These are phyloP conservation scores for Hetaerina americana DNA, from an alignment of 1,140 invertebrate species.

Conservation along the genomic window DNA sequence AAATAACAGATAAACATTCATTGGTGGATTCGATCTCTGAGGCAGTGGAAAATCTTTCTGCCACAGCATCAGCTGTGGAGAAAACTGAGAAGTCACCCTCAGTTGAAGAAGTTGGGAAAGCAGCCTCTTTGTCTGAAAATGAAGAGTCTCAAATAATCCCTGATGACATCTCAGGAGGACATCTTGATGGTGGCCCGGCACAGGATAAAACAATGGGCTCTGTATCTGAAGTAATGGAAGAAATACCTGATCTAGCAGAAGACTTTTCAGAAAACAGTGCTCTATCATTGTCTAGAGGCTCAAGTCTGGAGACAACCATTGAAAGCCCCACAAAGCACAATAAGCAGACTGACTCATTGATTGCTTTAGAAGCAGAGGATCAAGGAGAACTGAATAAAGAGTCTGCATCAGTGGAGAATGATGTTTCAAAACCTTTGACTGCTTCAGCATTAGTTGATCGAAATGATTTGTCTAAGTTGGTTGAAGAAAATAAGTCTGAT, in stretches of 20 bases:
- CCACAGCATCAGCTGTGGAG: background rate
- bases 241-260: background rate
- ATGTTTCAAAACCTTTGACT: too few relatives aligned
- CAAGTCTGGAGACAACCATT: slow-evolving; percentile 8
- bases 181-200: background rate
- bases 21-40: background rate
- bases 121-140: too few relatives aligned
- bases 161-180: background rate
- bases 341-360: background rate
- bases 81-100: slow-evolving; percentile 3
- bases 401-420: background rate
- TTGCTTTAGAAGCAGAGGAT: background rate
- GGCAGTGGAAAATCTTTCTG: background rate
- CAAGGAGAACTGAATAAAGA: background rate
- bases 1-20: background rate
- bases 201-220: background rate
- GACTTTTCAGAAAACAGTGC: background rate
- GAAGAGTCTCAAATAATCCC: background rate
- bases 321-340: background rate
- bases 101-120: too few relatives aligned
- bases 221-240: background rate
- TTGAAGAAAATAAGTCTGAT: background rate
- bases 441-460: too few relatives aligned
- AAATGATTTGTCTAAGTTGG: background rate
- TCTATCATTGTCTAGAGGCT: background rate